Percentiles rank a stretch among this genome's conserved stretches.
Conservation (phyloP, 2,113 vertebrate genomes). For the Crypturellus undulatus region DNA sequence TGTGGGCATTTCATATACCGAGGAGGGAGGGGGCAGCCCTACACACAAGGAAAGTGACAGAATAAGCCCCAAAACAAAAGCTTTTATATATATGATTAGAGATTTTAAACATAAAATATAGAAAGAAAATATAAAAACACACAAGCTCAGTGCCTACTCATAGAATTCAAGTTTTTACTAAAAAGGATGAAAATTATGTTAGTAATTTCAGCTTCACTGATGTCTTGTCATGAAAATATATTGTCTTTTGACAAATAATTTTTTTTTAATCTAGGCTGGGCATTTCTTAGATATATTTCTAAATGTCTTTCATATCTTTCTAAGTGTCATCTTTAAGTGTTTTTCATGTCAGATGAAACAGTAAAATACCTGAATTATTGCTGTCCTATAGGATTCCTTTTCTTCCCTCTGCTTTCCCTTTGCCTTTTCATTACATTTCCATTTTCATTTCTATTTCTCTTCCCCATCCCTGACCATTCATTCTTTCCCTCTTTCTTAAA, state of each 20-base stretch:
- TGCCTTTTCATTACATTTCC: not conserved
- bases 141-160: not conserved
- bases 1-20: not conserved
- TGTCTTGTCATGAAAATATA: not conserved
- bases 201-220: not conserved
- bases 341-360: not conserved
- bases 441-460: not conserved
- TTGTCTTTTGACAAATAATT: not conserved
- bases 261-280: not conserved
- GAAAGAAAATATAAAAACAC: not conserved
- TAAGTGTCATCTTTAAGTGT: fast-evolving
- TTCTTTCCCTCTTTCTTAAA: not conserved
- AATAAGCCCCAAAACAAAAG: not conserved
- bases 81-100: not conserved
- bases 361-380: not conserved
- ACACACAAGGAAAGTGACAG: not conserved
- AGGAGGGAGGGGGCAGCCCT: not conserved
- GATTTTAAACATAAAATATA: not conserved
- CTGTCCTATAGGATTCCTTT: not conserved
- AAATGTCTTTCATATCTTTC: not conserved
- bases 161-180: not conserved
- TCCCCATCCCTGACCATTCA: no score
- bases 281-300: not conserved
- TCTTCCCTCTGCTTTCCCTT: not conserved
- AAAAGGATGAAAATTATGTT: not conserved